Evolutionary conservation across 2,888 invertebrate genomes (phyloP).

Genomic region (Himalopsyche japonica): DNA sequence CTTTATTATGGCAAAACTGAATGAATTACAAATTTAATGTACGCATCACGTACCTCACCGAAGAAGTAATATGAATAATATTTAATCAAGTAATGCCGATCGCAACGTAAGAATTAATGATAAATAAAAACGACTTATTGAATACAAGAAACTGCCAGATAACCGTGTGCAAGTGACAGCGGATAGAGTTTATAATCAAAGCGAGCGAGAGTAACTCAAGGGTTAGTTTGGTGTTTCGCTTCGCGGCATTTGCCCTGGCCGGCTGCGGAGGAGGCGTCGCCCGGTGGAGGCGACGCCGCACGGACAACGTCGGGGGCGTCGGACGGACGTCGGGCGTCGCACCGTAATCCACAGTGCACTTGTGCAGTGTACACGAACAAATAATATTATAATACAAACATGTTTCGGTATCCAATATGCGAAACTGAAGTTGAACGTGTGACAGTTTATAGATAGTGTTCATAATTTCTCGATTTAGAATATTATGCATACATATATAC

Average conservation of each 20-base stretch:
- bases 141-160: neutral
- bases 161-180: neutral
- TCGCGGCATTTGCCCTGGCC: neutral
- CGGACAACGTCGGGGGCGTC: neutral
- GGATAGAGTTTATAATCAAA: conserved; percentile 17
- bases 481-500: too few species aligned
- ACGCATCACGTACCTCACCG: too few species aligned
- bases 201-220: conserved; percentile 20
- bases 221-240: conserved; percentile 25
- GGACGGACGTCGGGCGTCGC: conserved; percentile 1
- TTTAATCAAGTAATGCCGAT: too few species aligned
- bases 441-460: too few species aligned
- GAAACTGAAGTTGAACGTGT: too few species aligned
- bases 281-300: neutral
- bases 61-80: too few species aligned
- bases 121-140: too few species aligned
- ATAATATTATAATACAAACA: neutral
- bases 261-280: neutral
- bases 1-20: too few species aligned
- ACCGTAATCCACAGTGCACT: neutral
- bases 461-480: too few species aligned
- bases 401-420: too few species aligned
- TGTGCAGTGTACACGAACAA: neutral
- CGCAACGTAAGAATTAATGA: too few species aligned
- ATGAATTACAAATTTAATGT: too few species aligned